Evolutionary conservation across 1,140 invertebrate genomes (phyloP), one percentile per base, ranked within the genome.

Genomic region (Spodoptera litura): DNA sequence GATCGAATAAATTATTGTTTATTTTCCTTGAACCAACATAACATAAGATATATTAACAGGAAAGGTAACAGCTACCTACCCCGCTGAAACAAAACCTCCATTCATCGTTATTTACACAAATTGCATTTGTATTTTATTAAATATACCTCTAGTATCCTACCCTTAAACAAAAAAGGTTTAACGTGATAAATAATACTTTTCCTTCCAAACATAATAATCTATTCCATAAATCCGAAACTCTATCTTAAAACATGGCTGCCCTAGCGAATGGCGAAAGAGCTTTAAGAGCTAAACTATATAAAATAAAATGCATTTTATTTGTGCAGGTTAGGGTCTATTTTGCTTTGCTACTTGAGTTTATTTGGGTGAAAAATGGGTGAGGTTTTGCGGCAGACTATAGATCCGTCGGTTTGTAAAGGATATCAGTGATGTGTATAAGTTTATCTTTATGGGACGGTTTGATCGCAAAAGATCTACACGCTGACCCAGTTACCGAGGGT

Each of bases 321-420:
- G 25, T 53, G 8, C 12, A 35, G 12, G 3, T 75, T 75, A 62
- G 53, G 58, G 59, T 75, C 38, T 61, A 27, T 64, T 52, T 75
- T 75, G 6, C 59, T 35, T 35, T 12, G 51, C 6, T 31, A 0
- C n/a, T 59, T 27, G 25, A 25, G 44, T 51, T 8, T 35, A 70
- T 55, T 74, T 76, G 20, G 25, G 38, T 76, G 73, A 80, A 44
- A 76, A 76, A 80, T 76, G 64, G 35, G 10, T 20, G 25, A 10
- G 38, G 38, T 44, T 44, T 38, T 44, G 64, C 15, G 64, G 58
- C 27, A 61, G 11, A 61, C 27, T 52, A 56, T 31, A 31, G 12
- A 31, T 70, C 25, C 27, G 62, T 53, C 49, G 44, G 66, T 70
- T 53, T 66, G 62, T 51, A 15, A 27, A 12, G 25, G 66, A 31